Conservation (phyloP, 2,888 invertebrate species). For the Agrotis exclamationis region DNA sequence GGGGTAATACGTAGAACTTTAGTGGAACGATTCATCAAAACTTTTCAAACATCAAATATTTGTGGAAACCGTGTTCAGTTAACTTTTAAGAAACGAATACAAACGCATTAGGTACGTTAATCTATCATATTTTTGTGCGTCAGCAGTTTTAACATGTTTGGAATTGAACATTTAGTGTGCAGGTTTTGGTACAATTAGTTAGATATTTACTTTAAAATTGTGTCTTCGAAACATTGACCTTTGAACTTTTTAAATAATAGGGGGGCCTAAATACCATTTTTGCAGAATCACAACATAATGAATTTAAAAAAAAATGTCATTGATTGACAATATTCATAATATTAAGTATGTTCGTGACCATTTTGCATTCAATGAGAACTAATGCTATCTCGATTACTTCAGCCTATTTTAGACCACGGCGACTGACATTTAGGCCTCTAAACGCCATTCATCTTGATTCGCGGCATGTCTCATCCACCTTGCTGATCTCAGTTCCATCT, state of each 20-base stretch:
- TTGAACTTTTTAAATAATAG: too few species aligned
- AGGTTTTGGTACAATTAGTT: background rate
- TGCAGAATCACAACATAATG: too few species aligned
- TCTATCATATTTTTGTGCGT: conserved; percentile 51
- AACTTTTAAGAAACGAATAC: conserved; percentile 31
- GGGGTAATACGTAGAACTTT: conserved; percentile 31
- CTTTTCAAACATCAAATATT: conserved; percentile 59
- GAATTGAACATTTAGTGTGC: conserved; percentile 7
- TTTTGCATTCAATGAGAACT: too few species aligned
- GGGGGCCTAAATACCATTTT: too few species aligned
- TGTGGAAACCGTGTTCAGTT: conserved; percentile 35
- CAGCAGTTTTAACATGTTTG: conserved; percentile 39
- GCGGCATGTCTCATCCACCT: background rate
- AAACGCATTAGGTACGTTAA: conserved; percentile 41
- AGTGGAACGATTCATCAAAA: conserved; percentile 67
- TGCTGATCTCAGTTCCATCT: too few species aligned
- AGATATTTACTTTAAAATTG: background rate
- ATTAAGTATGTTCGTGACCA: too few species aligned
- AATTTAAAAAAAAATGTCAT: too few species aligned
- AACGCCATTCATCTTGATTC: background rate
- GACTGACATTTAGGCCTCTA: too few species aligned
- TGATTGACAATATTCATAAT: too few species aligned
- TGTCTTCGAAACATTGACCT: background rate
- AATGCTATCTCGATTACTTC: too few species aligned
- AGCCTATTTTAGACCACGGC: too few species aligned